Conservation (phyloP, 2,797 vertebrate genomes). For the Dryobates pubescens region DNA sequence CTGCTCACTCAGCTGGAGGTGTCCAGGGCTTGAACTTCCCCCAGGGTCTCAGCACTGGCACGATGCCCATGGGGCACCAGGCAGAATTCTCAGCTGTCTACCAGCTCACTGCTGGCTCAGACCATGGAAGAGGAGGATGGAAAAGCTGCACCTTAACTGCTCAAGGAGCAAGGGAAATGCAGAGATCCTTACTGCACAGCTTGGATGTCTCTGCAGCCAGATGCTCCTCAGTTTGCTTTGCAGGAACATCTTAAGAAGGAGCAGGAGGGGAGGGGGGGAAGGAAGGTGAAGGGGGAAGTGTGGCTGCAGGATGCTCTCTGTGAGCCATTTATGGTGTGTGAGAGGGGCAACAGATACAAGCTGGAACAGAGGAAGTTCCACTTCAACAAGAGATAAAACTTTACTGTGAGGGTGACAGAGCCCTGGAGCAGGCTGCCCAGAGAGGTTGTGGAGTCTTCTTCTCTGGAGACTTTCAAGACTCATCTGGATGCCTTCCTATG, state of each 20-base stretch:
- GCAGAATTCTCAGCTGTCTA: background rate
- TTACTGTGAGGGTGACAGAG: too few species aligned
- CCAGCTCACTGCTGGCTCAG: background rate
- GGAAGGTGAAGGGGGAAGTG: background rate
- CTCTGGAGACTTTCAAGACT: too few species aligned
- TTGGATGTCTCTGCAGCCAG: background rate
- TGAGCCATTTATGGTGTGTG: too few species aligned
- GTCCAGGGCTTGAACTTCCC: background rate
- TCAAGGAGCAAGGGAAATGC: background rate
- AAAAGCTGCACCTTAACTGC: background rate
- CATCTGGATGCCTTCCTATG: too few species aligned
- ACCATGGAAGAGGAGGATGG: background rate
- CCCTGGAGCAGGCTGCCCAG: too few species aligned
- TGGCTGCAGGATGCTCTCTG: background rate
- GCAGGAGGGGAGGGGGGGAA: background rate
- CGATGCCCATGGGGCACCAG: too few species aligned
- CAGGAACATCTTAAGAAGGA: background rate
- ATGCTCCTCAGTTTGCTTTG: background rate
- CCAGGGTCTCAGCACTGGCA: background rate
- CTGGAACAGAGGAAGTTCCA: too few species aligned
- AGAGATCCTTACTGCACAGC: fast-evolving
- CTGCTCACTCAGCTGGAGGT: background rate
- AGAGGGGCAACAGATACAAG: too few species aligned
- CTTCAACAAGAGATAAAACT: too few species aligned
- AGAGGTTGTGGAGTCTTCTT: too few species aligned